phyloP scores from a whole-genome alignment of 2,888 invertebrate species.

The Lampropteryx suffumata region DNA sequence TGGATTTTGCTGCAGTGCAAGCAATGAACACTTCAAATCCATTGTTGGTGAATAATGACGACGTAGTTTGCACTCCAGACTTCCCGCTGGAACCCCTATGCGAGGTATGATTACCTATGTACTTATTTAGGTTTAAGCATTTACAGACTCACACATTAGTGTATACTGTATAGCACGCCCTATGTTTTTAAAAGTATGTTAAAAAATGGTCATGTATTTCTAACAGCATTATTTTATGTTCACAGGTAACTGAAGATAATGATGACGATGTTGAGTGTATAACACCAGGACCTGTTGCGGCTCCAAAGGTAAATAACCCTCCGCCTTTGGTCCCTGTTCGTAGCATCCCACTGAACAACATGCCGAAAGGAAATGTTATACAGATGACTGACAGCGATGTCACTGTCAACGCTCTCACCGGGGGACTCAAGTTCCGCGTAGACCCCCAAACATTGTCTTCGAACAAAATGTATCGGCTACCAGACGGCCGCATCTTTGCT shows the following conservation, averaged over 20 bases:
- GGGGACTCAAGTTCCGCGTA: constrained; percentile 76
- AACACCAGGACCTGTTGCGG: constrained; percentile 62
- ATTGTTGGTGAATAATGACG: constrained; percentile 54
- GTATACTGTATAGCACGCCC: too few relatives aligned
- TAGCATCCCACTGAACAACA: constrained; percentile 41
- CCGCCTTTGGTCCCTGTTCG: constrained; percentile 47
- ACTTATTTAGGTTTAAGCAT: neutral
- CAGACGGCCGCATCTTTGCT: constrained; percentile 77
- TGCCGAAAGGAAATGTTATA: constrained; percentile 65
- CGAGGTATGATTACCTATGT: constrained; percentile 52
- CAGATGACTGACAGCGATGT: constrained; percentile 81
- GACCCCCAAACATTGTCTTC: constrained; percentile 78
- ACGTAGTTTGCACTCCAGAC: constrained; percentile 86
- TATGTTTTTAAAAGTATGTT: too few relatives aligned
- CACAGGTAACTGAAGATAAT: constrained; percentile 71
- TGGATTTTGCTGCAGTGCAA: constrained; percentile 61
- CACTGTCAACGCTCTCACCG: constrained; percentile 73
- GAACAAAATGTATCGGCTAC: constrained; percentile 78
- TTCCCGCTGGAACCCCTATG: constrained; percentile 74
- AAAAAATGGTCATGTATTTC: too few relatives aligned
- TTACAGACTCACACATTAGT: too few relatives aligned
- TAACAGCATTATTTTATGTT: constrained; percentile 3
- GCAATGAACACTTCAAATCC: constrained; percentile 29
- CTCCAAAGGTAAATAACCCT: constrained; percentile 46
- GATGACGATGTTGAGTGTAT: constrained; percentile 79